These are phyloP conservation scores for Drosophila kuntzei DNA, from an alignment of 2,888 invertebrate genomes.

Conservation along the genomic window DNA sequence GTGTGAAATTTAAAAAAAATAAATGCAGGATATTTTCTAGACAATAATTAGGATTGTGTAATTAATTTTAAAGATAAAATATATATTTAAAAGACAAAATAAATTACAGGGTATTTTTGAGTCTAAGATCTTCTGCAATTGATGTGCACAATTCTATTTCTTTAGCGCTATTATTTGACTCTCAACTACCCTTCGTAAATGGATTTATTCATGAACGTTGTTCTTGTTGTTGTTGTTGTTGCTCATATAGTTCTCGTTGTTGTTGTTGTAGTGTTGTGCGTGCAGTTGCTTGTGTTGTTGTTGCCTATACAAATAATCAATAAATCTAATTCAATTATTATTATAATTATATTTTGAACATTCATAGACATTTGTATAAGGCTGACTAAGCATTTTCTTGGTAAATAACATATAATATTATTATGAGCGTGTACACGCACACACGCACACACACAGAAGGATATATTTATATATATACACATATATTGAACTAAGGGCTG, in stretches of 20 bases:
- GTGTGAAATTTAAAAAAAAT: not conserved
- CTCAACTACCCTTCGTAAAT: slow-evolving; percentile 62
- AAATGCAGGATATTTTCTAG: not conserved
- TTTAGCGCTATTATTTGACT: slow-evolving; percentile 64
- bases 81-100: not conserved
- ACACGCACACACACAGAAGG: not conserved
- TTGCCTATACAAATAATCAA: slow-evolving; percentile 78
- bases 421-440: slow-evolving; percentile 68
- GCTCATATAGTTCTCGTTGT: slow-evolving; percentile 9
- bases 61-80: not conserved
- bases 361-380: slow-evolving; percentile 82
- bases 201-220: slow-evolving; percentile 59
- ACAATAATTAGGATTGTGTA: not conserved
- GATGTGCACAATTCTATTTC: slow-evolving; percentile 34
- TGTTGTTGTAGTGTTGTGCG: slow-evolving; percentile 45
- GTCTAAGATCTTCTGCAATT: not conserved
- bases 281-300: slow-evolving; percentile 32
- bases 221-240: slow-evolving; percentile 20
- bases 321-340: slow-evolving; percentile 83
- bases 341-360: slow-evolving; percentile 82
- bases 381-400: slow-evolving; percentile 81
- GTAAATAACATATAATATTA: slow-evolving; percentile 82
- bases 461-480: slow-evolving; percentile 12
- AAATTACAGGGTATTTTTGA: slow-evolving; percentile 24
- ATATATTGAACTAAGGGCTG: slow-evolving; percentile 45